phyloP scores from a whole-genome alignment of 1,140 invertebrate species.

The Ditylenchus dipsaci region DNA sequence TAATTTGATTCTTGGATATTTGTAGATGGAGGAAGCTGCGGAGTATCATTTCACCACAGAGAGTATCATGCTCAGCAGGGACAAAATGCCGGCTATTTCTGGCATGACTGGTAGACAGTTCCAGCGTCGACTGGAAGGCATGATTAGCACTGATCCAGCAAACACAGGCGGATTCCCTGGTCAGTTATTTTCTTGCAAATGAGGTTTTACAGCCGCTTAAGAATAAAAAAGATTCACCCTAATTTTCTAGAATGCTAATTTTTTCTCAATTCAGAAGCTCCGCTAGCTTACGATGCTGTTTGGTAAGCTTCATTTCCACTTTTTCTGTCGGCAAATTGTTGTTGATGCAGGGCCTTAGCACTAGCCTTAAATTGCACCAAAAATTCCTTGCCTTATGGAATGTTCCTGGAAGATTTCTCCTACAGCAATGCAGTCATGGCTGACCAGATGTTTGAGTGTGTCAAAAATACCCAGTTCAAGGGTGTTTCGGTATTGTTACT shows the following conservation, averaged over 20 bases:
- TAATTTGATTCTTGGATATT: slow-evolving; percentile 1
- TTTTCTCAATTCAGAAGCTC: slow-evolving; percentile 69
- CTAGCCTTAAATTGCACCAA: slow-evolving; percentile 82
- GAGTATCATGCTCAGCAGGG: slow-evolving; percentile 76
- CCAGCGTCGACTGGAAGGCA: slow-evolving; percentile 36
- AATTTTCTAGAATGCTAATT: no score
- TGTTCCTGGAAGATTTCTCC: slow-evolving; percentile 82
- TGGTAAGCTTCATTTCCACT: slow-evolving; percentile 66
- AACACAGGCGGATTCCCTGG: slow-evolving; percentile 72
- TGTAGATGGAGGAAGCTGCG: slow-evolving; percentile 68
- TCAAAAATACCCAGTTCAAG: slow-evolving; percentile 92
- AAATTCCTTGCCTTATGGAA: slow-evolving; percentile 69
- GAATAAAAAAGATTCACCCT: no score
- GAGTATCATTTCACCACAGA: slow-evolving; percentile 97
- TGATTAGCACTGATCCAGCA: slow-evolving; percentile 52
- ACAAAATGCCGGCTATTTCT: slow-evolving; percentile 46
- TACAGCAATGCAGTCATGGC: slow-evolving; percentile 90
- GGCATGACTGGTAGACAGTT: slow-evolving; percentile 55
- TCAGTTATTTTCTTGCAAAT: not conserved
- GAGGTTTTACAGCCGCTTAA: not conserved
- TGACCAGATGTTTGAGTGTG: slow-evolving; percentile 88
- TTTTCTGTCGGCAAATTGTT: not conserved
- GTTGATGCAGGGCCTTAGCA: slow-evolving; percentile 49
- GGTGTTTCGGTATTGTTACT: slow-evolving; percentile 79
- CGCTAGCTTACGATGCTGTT: slow-evolving; percentile 94